phyloP scores from a whole-genome alignment of 2,797 vertebrate genomes.

The Enteromius thamalakanensis region DNA sequence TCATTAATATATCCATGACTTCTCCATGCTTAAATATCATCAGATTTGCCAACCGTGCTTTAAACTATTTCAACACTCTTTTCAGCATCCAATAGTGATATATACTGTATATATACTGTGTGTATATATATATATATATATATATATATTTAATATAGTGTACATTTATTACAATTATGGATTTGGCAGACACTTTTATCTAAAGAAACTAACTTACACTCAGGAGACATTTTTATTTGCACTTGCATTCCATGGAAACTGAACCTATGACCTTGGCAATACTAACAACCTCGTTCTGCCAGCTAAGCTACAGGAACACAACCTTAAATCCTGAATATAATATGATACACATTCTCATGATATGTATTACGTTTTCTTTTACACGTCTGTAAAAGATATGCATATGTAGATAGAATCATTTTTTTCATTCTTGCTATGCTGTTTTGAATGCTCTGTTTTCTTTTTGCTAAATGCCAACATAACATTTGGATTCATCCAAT shows the following conservation, averaged over 20 bases:
- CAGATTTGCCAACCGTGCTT: neutral
- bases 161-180: neutral
- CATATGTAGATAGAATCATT: neutral
- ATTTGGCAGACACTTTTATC: conserved; percentile 15
- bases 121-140: conserved; percentile 7
- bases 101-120: neutral
- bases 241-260: conserved; percentile 2
- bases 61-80: neutral
- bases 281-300: neutral
- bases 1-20: neutral
- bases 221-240: conserved; percentile 7
- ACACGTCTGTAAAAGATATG: neutral
- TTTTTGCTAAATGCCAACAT: neutral
- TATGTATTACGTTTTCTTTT: neutral
- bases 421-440: neutral
- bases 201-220: neutral
- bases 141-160: conserved; percentile 8
- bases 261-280: conserved; percentile 11
- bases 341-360: neutral
- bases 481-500: neutral
- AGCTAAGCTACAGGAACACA: neutral
- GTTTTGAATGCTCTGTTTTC: neutral
- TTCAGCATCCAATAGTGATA: neutral
- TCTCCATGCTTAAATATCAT: neutral
- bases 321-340: conserved; percentile 16